Base-by-base conservation (phyloP, 2,113 vertebrate species). In the Leptocoma aspasia region DNA sequence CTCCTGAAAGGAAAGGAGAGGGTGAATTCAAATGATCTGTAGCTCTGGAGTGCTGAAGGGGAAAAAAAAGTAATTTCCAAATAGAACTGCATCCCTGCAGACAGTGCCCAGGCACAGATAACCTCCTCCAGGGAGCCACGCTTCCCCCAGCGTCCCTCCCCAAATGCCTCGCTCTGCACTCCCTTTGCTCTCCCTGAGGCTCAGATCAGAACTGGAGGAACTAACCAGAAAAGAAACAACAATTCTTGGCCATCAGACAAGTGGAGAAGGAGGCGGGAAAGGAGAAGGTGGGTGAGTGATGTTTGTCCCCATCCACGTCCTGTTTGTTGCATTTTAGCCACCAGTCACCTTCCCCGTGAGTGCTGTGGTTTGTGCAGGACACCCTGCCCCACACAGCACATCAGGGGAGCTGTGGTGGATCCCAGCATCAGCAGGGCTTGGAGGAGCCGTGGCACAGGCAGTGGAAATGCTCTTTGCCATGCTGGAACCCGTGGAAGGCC, bases 1-100 rank as follows among this genome's bases (percentile, higher is more conserved):
- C 96, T 95, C 92, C 49, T 83, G 60, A 78, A 97, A 97, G 72
- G 81, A 56, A 91, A 91, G 89, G 61, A 96, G 91, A 95, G 86
- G 91, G 80, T 94, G 91, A 95, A 95, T 96, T 95, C 95, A 91
- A 97, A 96, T 97, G 69, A 95, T 96, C 86, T 89, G 76, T 80
- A 83, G 82, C 93, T 95, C 75, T 49, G 64, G 68, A 96, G 92
- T 92, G 90, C 87, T 93, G 86, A 94, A 95, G 82, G 85, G 63
- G 49, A 47, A 85, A 84, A 84, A 90, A 91, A 89, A 90, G 41
- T 81, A 56, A 66, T 85, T 95, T 96, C 85, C 85, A 81, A 90
- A 77, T 8, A 93, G 85, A 82, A 44, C 13, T 68, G 71, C 68
- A 53, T 92, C 93, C 86, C 88, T 88, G 88, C 86, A 94, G 93